Evolutionary conservation across 2,888 invertebrate genomes (phyloP).

Genomic region (Abrostola triplasia): DNA sequence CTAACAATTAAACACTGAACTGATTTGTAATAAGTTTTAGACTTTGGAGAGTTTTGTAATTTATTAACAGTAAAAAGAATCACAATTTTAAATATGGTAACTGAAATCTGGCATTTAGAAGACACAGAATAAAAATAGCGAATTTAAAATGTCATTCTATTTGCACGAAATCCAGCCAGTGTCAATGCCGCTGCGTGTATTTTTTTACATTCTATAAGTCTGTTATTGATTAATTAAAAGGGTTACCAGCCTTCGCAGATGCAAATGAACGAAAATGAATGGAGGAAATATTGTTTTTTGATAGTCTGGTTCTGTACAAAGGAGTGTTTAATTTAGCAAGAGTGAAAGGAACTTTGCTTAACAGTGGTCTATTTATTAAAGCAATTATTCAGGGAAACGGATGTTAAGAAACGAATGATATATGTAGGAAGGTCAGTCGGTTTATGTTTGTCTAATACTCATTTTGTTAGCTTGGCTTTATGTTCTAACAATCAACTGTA

Average conservation of each 20-base stretch:
- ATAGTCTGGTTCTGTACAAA: conserved; percentile 33
- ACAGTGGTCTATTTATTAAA: conserved; percentile 13
- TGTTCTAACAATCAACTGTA: no score
- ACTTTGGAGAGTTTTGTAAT: no score
- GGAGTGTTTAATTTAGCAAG: conserved; percentile 26
- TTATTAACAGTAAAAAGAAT: no score
- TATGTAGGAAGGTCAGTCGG: not conserved
- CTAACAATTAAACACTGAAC: no score
- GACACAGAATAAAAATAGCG: conserved; percentile 27
- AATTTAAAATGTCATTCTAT: conserved; percentile 36
- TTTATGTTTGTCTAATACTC: not conserved
- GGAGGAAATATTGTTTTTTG: conserved; percentile 52
- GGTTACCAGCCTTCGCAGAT: conserved; percentile 45
- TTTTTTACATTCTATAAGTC: conserved; percentile 25
- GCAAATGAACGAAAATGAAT: conserved; percentile 41
- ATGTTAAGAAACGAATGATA: conserved; percentile 9
- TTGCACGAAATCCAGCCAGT: conserved; percentile 12
- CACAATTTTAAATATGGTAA: not conserved
- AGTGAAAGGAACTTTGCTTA: conserved; percentile 46
- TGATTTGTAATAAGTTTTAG: no score
- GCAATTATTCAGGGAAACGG: conserved; percentile 11
- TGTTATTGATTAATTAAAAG: conserved; percentile 33
- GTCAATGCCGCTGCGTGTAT: conserved; percentile 25
- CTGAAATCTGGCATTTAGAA: conserved; percentile 15
- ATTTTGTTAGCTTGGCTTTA: not conserved